Conservation (phyloP, 1,140 invertebrate species). For the Macrocentrus cingulum region DNA sequence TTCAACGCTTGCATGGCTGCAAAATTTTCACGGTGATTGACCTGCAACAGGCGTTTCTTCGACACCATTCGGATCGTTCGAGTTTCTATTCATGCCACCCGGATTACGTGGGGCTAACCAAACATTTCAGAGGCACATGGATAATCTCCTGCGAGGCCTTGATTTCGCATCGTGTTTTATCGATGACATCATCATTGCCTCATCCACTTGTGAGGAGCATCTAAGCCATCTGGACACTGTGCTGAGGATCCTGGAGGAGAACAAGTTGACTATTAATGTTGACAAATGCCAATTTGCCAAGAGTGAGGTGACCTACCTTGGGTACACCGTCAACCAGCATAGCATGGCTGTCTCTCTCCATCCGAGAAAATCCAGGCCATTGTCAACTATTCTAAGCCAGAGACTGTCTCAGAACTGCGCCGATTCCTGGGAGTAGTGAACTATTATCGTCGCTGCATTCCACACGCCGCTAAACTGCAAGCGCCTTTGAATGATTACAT, state of each 20-base stretch:
- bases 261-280: constrained; percentile 38
- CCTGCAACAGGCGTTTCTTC: too few relatives aligned
- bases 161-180: constrained; percentile 36
- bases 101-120: constrained; percentile 55
- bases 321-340: constrained; percentile 32
- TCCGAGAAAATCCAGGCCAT: constrained; percentile 35
- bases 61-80: constrained; percentile 44
- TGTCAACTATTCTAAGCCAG: constrained; percentile 18
- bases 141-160: constrained; percentile 28
- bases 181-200: constrained; percentile 35
- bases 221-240: constrained; percentile 28
- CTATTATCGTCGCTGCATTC: constrained; percentile 35
- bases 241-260: constrained; percentile 32
- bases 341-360: too few relatives aligned
- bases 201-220: constrained; percentile 37
- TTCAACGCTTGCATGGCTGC: constrained; percentile 22
- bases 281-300: constrained; percentile 39
- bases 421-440: constrained; percentile 32
- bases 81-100: constrained; percentile 50
- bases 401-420: constrained; percentile 15
- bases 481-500: constrained; percentile 25
- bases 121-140: constrained; percentile 55
- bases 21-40: constrained; percentile 53
- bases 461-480: constrained; percentile 20
- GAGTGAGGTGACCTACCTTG: constrained; percentile 34